These are phyloP conservation scores for Epinephelus coioides DNA, from an alignment of 2,797 vertebrate species.

Conservation along the genomic window DNA sequence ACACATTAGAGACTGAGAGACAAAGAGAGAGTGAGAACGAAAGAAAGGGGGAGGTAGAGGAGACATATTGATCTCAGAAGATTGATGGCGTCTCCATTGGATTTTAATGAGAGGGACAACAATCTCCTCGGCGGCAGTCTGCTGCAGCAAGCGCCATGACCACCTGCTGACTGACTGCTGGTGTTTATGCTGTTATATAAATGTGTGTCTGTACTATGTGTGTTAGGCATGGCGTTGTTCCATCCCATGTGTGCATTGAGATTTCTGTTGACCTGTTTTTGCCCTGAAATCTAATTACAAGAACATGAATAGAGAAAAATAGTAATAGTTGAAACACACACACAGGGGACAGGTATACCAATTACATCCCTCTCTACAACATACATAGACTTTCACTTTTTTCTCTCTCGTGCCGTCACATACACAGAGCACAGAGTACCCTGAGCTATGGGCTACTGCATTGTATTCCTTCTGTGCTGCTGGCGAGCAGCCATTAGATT, in stretches of 20 bases:
- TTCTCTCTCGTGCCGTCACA: constrained; percentile 22
- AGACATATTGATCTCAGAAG: constrained; percentile 70
- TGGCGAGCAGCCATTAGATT: constrained; percentile 45
- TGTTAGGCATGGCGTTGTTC: neutral
- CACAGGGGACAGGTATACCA: neutral
- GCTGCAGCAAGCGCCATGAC: constrained; percentile 9
- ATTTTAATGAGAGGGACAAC: constrained; percentile 70
- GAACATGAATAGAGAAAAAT: constrained; percentile 45
- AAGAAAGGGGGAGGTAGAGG: neutral
- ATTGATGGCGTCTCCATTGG: constrained; percentile 63
- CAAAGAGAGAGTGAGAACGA: neutral
- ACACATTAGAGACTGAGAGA: constrained; percentile 34
- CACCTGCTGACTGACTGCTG: constrained; percentile 26
- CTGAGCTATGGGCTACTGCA: constrained; percentile 35
- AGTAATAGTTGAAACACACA: constrained; percentile 24
- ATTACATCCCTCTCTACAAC: neutral
- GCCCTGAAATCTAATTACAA: constrained; percentile 28
- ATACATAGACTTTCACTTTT: constrained; percentile 14
- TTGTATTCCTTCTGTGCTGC: constrained; percentile 41
- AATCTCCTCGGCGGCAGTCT: constrained; percentile 47
- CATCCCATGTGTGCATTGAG: constrained; percentile 6
- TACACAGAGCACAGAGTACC: neutral
- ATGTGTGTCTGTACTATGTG: constrained; percentile 7
- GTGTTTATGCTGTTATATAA: constrained; percentile 15
- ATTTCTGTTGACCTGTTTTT: constrained; percentile 20